Conservation (phyloP, 2,113 vertebrate species). For the Tachycineta bicolor region DNA sequence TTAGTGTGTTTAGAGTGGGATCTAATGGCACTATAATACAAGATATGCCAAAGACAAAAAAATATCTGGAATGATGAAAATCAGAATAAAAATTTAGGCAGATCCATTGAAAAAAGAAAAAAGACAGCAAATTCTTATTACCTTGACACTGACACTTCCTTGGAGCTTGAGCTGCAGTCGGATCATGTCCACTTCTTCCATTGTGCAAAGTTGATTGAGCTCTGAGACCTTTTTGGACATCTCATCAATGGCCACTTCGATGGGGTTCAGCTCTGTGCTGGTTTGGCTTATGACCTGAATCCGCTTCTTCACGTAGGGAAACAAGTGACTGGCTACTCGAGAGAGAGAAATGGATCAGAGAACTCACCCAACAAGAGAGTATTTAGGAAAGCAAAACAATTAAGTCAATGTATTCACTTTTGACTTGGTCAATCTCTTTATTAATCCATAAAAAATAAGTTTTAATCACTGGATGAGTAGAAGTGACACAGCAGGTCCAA, state of each 20-base stretch:
- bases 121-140: neutral
- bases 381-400: neutral
- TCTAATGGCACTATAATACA: neutral
- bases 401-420: neutral
- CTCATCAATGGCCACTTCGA: slow-evolving; percentile 98
- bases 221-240: slow-evolving; percentile 97
- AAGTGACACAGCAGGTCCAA: neutral
- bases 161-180: slow-evolving; percentile 96
- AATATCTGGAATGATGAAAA: neutral
- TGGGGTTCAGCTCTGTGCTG: slow-evolving; percentile 94
- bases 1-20: neutral
- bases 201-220: slow-evolving; percentile 93
- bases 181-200: slow-evolving; percentile 98
- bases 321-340: slow-evolving; percentile 86
- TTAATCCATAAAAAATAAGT: neutral
- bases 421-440: neutral
- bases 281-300: slow-evolving; percentile 95
- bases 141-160: slow-evolving; percentile 96
- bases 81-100: neutral
- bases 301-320: slow-evolving; percentile 96
- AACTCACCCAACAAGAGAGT: neutral
- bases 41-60: neutral
- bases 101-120: neutral
- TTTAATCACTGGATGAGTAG: neutral
- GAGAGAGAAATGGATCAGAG: neutral